phyloP scores from a whole-genome alignment of 2,113 vertebrate genomes.

The Hippotragus niger region DNA sequence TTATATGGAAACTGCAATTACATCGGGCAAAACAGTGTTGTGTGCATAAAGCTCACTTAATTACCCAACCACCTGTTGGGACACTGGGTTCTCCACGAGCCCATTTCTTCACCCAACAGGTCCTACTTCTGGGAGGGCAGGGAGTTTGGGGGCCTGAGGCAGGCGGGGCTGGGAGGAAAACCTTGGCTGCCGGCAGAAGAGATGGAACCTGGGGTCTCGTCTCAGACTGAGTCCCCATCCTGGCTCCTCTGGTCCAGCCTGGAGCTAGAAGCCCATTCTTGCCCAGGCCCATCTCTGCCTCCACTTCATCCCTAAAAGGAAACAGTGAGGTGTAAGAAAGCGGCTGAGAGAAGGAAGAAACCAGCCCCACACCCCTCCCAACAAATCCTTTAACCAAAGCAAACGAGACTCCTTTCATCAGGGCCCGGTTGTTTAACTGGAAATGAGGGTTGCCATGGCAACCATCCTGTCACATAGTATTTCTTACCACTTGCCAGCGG shows the following conservation, averaged over 20 bases:
- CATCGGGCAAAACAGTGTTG: slow-evolving; percentile 82
- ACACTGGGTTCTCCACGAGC: slow-evolving; percentile 61
- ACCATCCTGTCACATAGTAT: slow-evolving; percentile 73
- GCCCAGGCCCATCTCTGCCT: background rate
- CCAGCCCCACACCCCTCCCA: slow-evolving; percentile 43
- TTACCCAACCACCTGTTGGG: slow-evolving; percentile 85
- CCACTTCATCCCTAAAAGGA: background rate
- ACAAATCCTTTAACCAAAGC: slow-evolving; percentile 68
- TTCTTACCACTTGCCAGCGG: slow-evolving; percentile 67
- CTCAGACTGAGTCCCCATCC: background rate
- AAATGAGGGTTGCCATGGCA: slow-evolving; percentile 74
- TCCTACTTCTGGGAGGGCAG: background rate
- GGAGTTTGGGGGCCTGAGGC: background rate
- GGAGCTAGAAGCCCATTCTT: background rate
- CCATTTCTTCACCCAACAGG: slow-evolving; percentile 49
- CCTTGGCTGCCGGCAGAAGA: rapidly evolving
- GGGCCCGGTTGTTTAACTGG: slow-evolving; percentile 73
- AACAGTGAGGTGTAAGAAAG: background rate
- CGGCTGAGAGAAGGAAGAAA: background rate
- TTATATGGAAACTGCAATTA: slow-evolving; percentile 86
- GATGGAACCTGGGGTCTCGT: rapidly evolving
- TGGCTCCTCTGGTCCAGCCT: background rate
- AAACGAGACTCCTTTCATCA: slow-evolving; percentile 70
- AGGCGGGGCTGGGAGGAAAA: background rate
- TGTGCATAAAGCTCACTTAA: slow-evolving; percentile 86